Percentiles rank a stretch among this genome's conserved stretches.
phyloP scores from a whole-genome alignment of 2,888 invertebrate species.

The Alloscopus bannaensis region DNA sequence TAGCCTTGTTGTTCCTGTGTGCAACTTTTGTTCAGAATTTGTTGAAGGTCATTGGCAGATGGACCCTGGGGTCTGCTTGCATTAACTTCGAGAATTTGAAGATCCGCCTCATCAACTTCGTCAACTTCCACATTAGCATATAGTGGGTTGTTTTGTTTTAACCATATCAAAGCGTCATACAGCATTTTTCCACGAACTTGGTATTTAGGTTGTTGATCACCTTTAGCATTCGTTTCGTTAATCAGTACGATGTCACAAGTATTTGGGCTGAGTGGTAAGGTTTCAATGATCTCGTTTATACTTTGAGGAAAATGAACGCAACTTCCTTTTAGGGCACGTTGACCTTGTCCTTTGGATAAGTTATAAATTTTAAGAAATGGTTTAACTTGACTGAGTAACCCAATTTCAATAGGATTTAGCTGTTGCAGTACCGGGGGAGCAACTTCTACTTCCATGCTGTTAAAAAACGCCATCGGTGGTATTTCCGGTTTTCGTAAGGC shows the following conservation, averaged over 20 bases:
- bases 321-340: constrained; percentile 23
- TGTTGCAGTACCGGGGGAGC: neutral
- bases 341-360: constrained; percentile 33
- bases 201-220: neutral
- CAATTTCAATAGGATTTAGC: constrained; percentile 21
- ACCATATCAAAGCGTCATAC: neutral
- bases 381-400: constrained; percentile 39
- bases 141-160: neutral
- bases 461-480: constrained; percentile 9
- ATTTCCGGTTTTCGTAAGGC: neutral
- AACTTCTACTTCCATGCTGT: constrained; percentile 1
- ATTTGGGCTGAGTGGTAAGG: neutral
- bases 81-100: neutral
- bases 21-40: neutral
- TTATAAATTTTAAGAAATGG: constrained; percentile 38
- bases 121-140: neutral
- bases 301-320: constrained; percentile 38
- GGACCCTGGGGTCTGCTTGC: neutral
- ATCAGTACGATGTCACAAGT: neutral
- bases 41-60: neutral
- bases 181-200: neutral
- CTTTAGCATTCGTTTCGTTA: neutral
- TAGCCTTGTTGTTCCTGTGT: neutral
- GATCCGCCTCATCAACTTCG: neutral
- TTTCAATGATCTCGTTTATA: constrained; percentile 23